phyloP scores from a whole-genome alignment of 2,113 vertebrate genomes.

The Melospiza georgiana region DNA sequence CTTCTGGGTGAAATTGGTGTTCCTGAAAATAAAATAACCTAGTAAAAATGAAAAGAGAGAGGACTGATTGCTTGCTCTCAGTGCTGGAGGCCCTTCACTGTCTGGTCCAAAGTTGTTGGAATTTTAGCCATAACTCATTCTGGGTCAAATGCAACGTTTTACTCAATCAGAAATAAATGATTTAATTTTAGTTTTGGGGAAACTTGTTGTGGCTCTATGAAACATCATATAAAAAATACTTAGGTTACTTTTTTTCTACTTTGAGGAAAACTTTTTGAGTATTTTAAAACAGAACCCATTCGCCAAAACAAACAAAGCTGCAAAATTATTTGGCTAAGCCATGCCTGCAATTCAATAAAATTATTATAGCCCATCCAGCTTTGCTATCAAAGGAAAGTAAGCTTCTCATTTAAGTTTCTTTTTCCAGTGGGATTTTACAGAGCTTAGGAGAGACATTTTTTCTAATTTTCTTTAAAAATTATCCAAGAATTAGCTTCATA shows the following conservation, averaged over 20 bases:
- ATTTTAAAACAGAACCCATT: neutral
- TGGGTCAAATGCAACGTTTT: neutral
- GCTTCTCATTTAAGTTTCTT: neutral
- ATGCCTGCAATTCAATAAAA: neutral
- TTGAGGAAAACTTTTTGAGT: neutral
- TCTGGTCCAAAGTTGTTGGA: neutral
- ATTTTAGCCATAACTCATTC: neutral
- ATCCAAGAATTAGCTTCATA: neutral
- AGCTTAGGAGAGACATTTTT: neutral
- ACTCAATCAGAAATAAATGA: neutral
- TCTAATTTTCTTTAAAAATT: neutral
- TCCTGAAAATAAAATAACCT: constrained; percentile 43
- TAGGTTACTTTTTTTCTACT: neutral
- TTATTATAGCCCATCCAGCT: neutral
- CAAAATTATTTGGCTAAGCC: neutral
- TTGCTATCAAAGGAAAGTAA: neutral
- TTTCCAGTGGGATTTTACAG: constrained; percentile 3
- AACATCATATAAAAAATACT: neutral
- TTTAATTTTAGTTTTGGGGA: neutral
- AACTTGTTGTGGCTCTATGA: neutral
- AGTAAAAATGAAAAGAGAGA: neutral
- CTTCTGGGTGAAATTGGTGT: constrained; percentile 3
- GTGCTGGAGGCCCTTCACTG: neutral
- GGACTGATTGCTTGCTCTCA: neutral
- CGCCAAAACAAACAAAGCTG: neutral